Base-by-base conservation (phyloP, 2,797 vertebrate genomes). In the Galaxias olidus region DNA sequence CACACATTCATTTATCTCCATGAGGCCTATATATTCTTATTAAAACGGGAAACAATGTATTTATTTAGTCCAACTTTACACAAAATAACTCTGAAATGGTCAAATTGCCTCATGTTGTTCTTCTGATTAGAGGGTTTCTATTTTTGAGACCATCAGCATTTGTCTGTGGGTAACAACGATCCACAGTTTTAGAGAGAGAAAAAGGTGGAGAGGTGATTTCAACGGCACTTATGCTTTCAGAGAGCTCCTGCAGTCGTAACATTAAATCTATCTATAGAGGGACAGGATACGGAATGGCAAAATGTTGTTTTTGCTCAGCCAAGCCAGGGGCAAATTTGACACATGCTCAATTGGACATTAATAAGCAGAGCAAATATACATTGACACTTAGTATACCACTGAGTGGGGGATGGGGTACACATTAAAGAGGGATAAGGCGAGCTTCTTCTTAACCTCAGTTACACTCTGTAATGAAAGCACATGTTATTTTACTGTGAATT, bases 271-370 rank as follows among this genome's bases (percentile, higher is more conserved):
- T 84, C 86, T 84, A 84, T 80, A 73, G 85, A 85, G 78, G 82
- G 83, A 83, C 76, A 45, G 76, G 87, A 82, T 71, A 72, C 79
- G 81, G 86, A 80, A 83, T 75, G 76, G 80, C 80, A 84, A 78
- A 83, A 86, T 86, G 80, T 86, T 87, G 85, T 88, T 89, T 79
- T 87, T 84, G 74, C 82, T 80, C 71, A 65, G 83, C 73, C 73
- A 61, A 67, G 76, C 80, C 63, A 17, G 15, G 69, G 84, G 75
- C 69, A 50, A 64, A 73, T 85, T 80, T 86, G 81, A 89, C 85
- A 87, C 80, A 88, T 79, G 87, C 87, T 89, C 89, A 87, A 89
- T 86, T 89, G 84, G 89, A 86, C 79, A 74, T 83, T 89, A 90
- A 90, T 90, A 89, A 89, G 86, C 81, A 84, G 80, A 67, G 75